Percentiles rank a stretch among this genome's conserved stretches.
phyloP scores from a whole-genome alignment of 2,888 invertebrate genomes.

The Steinernema scapterisci region DNA sequence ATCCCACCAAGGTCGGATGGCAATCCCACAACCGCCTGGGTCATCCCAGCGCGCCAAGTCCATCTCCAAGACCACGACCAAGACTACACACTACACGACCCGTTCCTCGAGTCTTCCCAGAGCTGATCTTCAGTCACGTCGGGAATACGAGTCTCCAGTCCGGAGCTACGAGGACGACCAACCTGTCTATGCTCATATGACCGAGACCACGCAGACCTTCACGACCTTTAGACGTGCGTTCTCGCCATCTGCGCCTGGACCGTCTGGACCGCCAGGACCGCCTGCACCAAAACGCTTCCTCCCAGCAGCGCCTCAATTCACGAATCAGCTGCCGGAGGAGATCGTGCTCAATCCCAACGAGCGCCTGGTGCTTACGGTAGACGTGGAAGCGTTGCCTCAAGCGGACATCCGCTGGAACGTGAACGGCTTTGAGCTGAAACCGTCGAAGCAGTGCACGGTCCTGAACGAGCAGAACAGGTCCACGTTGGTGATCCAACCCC shows the following conservation, averaged over 20 bases:
- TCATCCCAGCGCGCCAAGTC: slow-evolving; percentile 34
- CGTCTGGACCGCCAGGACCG: too few relatives aligned
- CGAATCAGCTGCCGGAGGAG: slow-evolving; percentile 51
- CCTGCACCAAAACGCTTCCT: slow-evolving; percentile 36
- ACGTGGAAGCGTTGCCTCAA: slow-evolving; percentile 59
- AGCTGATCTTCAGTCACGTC: not conserved
- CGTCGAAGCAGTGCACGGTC: slow-evolving; percentile 46
- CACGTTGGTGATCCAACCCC: slow-evolving; percentile 58
- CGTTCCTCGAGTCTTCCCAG: slow-evolving; percentile 49
- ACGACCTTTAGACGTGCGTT: slow-evolving; percentile 18
- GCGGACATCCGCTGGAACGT: slow-evolving; percentile 70
- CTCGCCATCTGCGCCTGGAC: slow-evolving; percentile 16
- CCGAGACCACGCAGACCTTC: slow-evolving; percentile 18
- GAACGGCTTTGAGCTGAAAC: slow-evolving; percentile 69
- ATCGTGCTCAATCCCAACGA: slow-evolving; percentile 48
- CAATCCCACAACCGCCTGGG: slow-evolving; percentile 37
- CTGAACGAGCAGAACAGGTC: slow-evolving; percentile 59
- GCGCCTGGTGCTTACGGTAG: slow-evolving; percentile 57
- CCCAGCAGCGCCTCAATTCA: slow-evolving; percentile 59
- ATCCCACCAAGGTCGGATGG: slow-evolving; percentile 32
- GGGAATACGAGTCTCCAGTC: slow-evolving; percentile 20
- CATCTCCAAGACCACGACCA: slow-evolving; percentile 46
- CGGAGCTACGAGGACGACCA: slow-evolving; percentile 26
- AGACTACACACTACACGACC: slow-evolving; percentile 41
- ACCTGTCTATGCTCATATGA: slow-evolving; percentile 14